A percentile compares a stretch with the other conserved stretches of the same genome.
phyloP scores from a whole-genome alignment of 2,888 invertebrate genomes.

The Ctenicera cuprea region DNA sequence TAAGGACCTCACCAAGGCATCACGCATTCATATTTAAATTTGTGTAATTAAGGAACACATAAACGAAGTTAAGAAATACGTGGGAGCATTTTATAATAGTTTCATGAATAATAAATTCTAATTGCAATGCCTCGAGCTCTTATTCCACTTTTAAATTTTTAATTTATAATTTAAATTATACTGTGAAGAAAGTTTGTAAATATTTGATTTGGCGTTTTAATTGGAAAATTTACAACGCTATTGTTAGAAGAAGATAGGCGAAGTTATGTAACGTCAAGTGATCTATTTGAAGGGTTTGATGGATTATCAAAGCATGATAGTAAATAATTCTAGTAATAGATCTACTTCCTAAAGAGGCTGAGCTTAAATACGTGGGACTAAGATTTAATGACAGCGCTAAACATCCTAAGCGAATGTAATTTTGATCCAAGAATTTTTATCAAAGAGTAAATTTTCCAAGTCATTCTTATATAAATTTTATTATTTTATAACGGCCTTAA shows the following conservation, averaged over 20 bases:
- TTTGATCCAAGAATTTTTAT: conserved; percentile 5
- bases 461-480: background rate
- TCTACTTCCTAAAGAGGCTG: conserved; percentile 19
- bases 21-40: conserved; percentile 30
- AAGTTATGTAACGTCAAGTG: too few relatives aligned
- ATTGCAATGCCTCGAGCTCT: conserved; percentile 11
- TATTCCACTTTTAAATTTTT: conserved; percentile 7
- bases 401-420: conserved; percentile 6
- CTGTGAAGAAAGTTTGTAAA: too few relatives aligned
- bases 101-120: conserved; percentile 26
- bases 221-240: too few relatives aligned
- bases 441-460: conserved; percentile 15
- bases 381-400: conserved; percentile 18
- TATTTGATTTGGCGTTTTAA: too few relatives aligned
- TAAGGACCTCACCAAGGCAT: conserved; percentile 11
- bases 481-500: background rate
- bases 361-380: background rate
- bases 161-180: background rate
- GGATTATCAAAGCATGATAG: conserved; percentile 18
- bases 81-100: conserved; percentile 32
- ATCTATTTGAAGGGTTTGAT: background rate
- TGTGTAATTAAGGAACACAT: conserved; percentile 20
- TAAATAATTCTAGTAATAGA: conserved; percentile 24
- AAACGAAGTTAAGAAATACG: conserved; percentile 15
- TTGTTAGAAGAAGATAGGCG: too few relatives aligned